Percentiles rank a stretch among this genome's conserved stretches.
phyloP scores from a whole-genome alignment of 2,797 vertebrate genomes.

The Amblyraja radiata region DNA sequence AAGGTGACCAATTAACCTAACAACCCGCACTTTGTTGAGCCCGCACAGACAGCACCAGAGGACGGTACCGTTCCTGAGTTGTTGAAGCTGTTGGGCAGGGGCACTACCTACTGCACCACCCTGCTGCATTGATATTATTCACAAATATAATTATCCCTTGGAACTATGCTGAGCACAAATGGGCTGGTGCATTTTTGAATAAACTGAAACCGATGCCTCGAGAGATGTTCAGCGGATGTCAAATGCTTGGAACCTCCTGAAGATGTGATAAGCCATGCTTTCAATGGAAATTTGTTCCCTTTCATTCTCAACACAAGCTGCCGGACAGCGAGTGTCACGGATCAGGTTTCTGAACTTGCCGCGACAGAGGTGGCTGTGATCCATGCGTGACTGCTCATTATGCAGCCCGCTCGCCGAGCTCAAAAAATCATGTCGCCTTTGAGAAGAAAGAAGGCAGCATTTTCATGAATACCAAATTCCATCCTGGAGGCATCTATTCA shows the following conservation, averaged over 20 bases:
- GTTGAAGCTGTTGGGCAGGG: too few relatives aligned
- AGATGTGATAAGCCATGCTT: background rate
- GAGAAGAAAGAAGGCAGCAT: background rate
- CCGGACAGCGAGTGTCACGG: too few relatives aligned
- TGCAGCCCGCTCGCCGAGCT: background rate
- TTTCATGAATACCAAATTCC: background rate
- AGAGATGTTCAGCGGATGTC: background rate
- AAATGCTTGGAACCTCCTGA: background rate
- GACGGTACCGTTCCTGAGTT: too few relatives aligned
- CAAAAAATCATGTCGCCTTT: background rate
- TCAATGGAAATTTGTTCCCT: background rate
- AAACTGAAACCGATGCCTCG: background rate
- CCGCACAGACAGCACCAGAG: too few relatives aligned
- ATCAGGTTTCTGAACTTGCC: background rate
- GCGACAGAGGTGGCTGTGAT: background rate
- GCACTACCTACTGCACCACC: background rate
- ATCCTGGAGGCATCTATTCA: slow-evolving; percentile 11
- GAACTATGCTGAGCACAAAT: background rate
- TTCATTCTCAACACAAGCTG: too few relatives aligned
- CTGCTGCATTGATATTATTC: background rate
- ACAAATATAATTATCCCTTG: background rate
- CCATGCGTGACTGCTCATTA: background rate
- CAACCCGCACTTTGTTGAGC: too few relatives aligned
- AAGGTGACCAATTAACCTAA: too few relatives aligned
- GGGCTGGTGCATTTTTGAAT: background rate